These are phyloP conservation scores for Alcis repandata DNA, from an alignment of 2,888 invertebrate genomes.

Conservation along the genomic window DNA sequence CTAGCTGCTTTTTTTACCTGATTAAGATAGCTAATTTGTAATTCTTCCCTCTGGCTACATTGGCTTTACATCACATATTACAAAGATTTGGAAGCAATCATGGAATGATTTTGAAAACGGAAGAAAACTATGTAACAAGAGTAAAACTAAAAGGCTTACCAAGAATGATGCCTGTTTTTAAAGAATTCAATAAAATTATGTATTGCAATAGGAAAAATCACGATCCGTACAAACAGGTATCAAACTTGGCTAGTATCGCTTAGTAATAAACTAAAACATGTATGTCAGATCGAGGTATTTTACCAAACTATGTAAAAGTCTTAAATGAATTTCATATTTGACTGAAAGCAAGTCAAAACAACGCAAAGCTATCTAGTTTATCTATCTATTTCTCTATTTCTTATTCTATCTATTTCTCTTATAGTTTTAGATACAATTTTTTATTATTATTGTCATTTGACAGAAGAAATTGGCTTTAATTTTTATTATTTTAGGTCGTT, in stretches of 20 bases:
- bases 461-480: background rate
- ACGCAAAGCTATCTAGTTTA: too few relatives aligned
- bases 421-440: too few relatives aligned
- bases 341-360: background rate
- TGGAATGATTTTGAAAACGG: constrained; percentile 77
- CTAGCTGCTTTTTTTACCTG: too few relatives aligned
- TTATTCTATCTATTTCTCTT: too few relatives aligned
- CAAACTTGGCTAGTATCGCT: constrained; percentile 58
- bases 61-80: background rate
- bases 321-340: too few relatives aligned
- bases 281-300: constrained; percentile 35
- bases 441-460: too few relatives aligned
- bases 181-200: constrained; percentile 50
- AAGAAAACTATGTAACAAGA: constrained; percentile 60
- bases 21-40: background rate
- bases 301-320: too few relatives aligned
- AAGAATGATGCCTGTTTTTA: constrained; percentile 67
- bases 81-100: constrained; percentile 69
- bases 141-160: constrained; percentile 55
- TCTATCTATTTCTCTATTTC: too few relatives aligned
- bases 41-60: constrained; percentile 32
- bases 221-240: constrained; percentile 51
- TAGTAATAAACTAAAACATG: constrained; percentile 48
- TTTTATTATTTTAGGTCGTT: constrained; percentile 31
- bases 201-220: constrained; percentile 48